A percentile compares a stretch with the other conserved stretches of the same genome.
Conservation (phyloP, 2,113 vertebrate species). For the Macrotus californicus region DNA sequence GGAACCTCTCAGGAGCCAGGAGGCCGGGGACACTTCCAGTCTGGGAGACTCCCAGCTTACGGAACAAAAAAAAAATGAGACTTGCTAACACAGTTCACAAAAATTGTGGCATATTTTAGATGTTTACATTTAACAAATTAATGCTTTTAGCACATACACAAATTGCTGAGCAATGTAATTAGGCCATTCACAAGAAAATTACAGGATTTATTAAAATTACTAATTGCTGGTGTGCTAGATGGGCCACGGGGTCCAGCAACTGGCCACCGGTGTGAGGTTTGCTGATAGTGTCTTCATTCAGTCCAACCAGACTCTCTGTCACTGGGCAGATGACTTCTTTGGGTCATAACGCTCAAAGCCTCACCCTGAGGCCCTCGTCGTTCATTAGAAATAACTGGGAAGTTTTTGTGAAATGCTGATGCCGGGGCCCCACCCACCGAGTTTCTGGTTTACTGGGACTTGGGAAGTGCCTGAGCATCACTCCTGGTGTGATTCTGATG, state of each 20-base stretch:
- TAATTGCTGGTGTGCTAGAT: not conserved
- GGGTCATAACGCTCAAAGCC: not conserved
- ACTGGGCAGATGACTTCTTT: not conserved
- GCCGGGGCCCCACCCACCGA: not conserved
- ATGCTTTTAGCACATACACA: constrained; percentile 36
- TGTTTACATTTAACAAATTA: constrained; percentile 60
- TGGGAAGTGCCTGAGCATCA: not conserved
- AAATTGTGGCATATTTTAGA: constrained; percentile 10
- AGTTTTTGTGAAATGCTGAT: not conserved
- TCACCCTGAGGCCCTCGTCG: not conserved
- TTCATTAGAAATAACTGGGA: not conserved
- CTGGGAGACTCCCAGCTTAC: not conserved
- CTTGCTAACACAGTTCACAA: not conserved
- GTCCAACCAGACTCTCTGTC: not conserved
- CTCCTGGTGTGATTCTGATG: not conserved
- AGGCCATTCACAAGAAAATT: constrained; percentile 48
- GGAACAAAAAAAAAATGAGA: not conserved
- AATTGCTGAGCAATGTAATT: constrained; percentile 51
- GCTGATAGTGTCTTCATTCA: not conserved
- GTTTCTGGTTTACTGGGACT: not conserved
- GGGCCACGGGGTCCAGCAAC: not conserved
- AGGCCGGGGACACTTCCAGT: no score
- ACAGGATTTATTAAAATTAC: constrained; percentile 49
- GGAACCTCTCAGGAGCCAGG: not conserved
- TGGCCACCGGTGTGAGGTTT: not conserved